These are phyloP conservation scores for Nibea albiflora DNA, from an alignment of 2,113 vertebrate genomes.

Conservation along the genomic window DNA sequence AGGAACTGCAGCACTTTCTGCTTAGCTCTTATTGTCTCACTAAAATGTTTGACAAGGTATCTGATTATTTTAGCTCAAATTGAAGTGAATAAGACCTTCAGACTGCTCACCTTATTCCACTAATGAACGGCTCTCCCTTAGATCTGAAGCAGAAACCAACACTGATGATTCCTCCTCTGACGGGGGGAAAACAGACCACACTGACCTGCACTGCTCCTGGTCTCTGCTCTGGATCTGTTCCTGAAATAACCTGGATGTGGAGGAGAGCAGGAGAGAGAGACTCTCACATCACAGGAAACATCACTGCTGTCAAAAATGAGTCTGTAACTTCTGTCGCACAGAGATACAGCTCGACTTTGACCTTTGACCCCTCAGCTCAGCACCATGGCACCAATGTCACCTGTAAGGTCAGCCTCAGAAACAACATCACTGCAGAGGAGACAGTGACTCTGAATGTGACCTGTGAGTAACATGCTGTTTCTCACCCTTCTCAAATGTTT, in stretches of 20 bases:
- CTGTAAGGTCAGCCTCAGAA: constrained; percentile 56
- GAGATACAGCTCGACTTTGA: constrained; percentile 35
- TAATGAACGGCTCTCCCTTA: background rate
- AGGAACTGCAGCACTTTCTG: background rate
- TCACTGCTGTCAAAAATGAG: background rate
- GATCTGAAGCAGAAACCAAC: constrained; percentile 55
- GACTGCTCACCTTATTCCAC: background rate
- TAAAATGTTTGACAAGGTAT: background rate
- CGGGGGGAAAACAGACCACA: constrained; percentile 8
- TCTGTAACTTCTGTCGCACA: background rate
- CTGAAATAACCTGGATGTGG: constrained; percentile 57
- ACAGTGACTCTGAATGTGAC: constrained; percentile 36
- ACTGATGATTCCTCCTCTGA: constrained; percentile 49
- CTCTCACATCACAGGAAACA: constrained; percentile 8
- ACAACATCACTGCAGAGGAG: background rate
- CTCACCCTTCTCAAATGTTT: too few relatives aligned
- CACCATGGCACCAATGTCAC: constrained; percentile 11
- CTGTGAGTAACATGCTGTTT: constrained; percentile 54
- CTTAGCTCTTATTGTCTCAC: background rate
- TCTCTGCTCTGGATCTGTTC: constrained; percentile 26
- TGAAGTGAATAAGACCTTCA: background rate
- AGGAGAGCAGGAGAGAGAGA: background rate
- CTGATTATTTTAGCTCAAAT: background rate
- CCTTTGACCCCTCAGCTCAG: constrained; percentile 41
- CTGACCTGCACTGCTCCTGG: constrained; percentile 61